phyloP scores from a whole-genome alignment of 2,113 vertebrate genomes.

The Petaurus breviceps region DNA sequence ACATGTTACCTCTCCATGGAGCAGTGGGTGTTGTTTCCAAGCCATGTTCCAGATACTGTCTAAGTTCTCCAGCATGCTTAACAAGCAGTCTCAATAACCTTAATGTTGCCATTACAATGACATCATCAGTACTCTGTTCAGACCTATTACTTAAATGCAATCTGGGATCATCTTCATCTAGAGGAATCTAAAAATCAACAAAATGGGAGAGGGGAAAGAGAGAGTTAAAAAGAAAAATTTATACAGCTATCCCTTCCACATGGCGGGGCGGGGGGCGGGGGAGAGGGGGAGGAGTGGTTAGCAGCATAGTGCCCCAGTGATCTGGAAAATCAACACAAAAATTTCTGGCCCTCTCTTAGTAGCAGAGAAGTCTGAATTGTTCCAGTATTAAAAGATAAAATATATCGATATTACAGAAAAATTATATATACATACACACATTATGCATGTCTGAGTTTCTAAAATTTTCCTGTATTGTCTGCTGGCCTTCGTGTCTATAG shows the following conservation, averaged over 20 bases:
- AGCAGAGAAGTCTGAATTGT: not conserved
- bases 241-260: not conserved
- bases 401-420: not conserved
- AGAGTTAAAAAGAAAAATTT: not conserved
- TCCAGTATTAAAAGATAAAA: not conserved
- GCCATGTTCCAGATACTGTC: constrained; percentile 95
- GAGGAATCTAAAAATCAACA: constrained; percentile 84
- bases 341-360: not conserved
- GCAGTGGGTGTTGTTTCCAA: constrained; percentile 97
- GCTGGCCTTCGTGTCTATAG: not conserved
- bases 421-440: too few relatives aligned
- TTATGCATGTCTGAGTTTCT: too few relatives aligned
- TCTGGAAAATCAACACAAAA: not conserved
- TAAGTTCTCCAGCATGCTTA: constrained; percentile 97
- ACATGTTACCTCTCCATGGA: constrained; percentile 93
- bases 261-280: too few relatives aligned
- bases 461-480: too few relatives aligned
- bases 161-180: constrained; percentile 95
- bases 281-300: too few relatives aligned
- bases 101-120: constrained; percentile 98
- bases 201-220: not conserved
- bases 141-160: constrained; percentile 86
- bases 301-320: not conserved
- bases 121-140: constrained; percentile 97
- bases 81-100: constrained; percentile 93